A percentile compares a stretch with the other conserved stretches of the same genome.
Conservation (phyloP, 2,113 vertebrate species). For the Channa argus region DNA sequence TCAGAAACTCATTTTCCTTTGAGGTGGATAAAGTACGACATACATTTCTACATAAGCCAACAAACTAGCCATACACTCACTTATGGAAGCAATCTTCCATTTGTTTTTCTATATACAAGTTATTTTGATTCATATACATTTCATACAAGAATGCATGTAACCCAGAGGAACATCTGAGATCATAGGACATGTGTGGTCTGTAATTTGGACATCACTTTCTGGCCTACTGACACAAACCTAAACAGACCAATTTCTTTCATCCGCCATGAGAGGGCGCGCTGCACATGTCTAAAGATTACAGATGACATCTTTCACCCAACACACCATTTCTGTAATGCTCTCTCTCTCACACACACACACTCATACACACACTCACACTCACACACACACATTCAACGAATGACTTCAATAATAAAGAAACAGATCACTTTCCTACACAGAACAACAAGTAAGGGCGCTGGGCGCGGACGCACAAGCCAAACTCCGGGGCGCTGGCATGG, state of each 20-base stretch:
- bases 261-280: constrained; percentile 59
- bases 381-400: background rate
- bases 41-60: no score
- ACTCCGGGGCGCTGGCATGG: constrained; percentile 30
- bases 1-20: background rate
- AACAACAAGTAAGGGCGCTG: background rate
- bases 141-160: background rate
- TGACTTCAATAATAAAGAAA: background rate
- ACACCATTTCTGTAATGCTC: background rate
- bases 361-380: background rate
- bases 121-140: background rate
- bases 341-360: background rate
- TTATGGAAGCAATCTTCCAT: no score
- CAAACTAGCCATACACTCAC: no score
- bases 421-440: background rate
- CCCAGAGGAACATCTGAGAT: background rate
- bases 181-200: no score
- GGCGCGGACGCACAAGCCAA: background rate
- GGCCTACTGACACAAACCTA: constrained; percentile 15
- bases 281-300: background rate
- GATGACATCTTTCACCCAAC: background rate
- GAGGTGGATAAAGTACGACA: background rate
- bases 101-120: background rate
- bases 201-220: background rate
- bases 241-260: background rate